Evolutionary conservation across 2,797 vertebrate genomes (phyloP).

Genomic region (Semaprochilodus insignis): DNA sequence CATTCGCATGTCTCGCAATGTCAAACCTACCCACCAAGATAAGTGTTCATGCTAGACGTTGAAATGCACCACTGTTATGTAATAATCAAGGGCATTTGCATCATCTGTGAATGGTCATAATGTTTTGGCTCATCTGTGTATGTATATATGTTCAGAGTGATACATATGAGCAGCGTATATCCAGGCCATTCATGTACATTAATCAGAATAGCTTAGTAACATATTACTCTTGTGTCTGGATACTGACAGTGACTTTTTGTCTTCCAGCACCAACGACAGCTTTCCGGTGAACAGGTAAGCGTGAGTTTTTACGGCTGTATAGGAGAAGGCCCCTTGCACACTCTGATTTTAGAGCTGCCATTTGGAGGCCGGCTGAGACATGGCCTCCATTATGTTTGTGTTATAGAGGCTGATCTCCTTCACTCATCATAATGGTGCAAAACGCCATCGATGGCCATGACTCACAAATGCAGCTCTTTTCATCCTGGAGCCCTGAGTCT

Average conservation of each 20-base stretch:
- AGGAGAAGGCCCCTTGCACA: constrained; percentile 56
- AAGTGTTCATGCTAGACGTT: too few species aligned
- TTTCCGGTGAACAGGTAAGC: constrained; percentile 74
- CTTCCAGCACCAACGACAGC: constrained; percentile 73
- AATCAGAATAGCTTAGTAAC: background rate
- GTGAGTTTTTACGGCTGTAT: constrained; percentile 53
- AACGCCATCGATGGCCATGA: background rate
- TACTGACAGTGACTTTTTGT: constrained; percentile 61
- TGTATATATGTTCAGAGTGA: too few species aligned
- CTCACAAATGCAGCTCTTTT: background rate
- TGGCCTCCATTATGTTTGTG: background rate
- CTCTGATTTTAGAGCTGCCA: background rate
- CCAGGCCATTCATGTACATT: background rate
- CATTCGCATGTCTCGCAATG: too few species aligned
- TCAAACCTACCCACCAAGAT: too few species aligned
- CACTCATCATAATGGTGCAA: background rate
- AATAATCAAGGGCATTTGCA: too few species aligned
- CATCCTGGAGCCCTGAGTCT: background rate
- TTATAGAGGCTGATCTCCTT: background rate
- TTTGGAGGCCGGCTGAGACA: background rate
- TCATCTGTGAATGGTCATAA: too few species aligned
- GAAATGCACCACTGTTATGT: too few species aligned
- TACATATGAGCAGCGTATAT: too few species aligned
- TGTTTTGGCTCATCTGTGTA: too few species aligned
- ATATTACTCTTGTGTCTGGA: background rate